Evolutionary conservation across 2,888 invertebrate species (phyloP).

Genomic region (Diloba caeruleocephala): DNA sequence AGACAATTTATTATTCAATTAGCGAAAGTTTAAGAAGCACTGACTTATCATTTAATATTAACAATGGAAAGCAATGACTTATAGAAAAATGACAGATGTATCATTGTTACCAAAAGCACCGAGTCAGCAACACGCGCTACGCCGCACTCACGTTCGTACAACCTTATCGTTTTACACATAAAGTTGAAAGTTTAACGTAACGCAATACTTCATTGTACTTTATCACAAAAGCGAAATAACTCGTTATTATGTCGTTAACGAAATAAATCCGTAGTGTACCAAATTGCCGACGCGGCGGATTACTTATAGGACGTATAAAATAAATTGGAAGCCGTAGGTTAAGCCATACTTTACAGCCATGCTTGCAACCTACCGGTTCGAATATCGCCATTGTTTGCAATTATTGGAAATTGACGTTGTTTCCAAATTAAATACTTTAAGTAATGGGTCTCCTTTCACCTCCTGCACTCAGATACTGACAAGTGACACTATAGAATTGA

Average conservation of each 20-base stretch:
- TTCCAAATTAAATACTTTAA: slow-evolving; percentile 2
- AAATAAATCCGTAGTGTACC: slow-evolving; percentile 59
- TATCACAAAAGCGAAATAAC: slow-evolving; percentile 61
- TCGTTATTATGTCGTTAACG: slow-evolving; percentile 71
- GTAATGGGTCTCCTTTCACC: background rate
- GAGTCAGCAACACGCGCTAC: slow-evolving; percentile 39
- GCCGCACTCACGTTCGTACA: slow-evolving; percentile 1
- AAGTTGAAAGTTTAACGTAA: slow-evolving; percentile 39
- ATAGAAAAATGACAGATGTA: slow-evolving; percentile 39
- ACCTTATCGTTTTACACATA: slow-evolving; percentile 31
- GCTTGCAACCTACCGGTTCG: background rate
- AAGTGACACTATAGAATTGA: background rate
- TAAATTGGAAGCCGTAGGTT: slow-evolving; percentile 50
- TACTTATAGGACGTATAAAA: slow-evolving; percentile 50
- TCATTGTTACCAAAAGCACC: slow-evolving; percentile 33
- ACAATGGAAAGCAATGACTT: slow-evolving; percentile 46
- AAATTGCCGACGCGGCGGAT: slow-evolving; percentile 60
- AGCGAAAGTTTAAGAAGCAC: no score
- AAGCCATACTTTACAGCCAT: slow-evolving; percentile 11
- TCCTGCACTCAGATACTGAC: background rate
- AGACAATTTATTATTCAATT: no score
- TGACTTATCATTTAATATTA: no score
- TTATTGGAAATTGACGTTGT: slow-evolving; percentile 5
- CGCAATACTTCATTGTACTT: slow-evolving; percentile 44
- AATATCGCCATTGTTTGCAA: slow-evolving; percentile 11